Evolutionary conservation across 35 echinoderm and acorn worm species (phyloP).

Genomic region (Chiridota heheva): DNA sequence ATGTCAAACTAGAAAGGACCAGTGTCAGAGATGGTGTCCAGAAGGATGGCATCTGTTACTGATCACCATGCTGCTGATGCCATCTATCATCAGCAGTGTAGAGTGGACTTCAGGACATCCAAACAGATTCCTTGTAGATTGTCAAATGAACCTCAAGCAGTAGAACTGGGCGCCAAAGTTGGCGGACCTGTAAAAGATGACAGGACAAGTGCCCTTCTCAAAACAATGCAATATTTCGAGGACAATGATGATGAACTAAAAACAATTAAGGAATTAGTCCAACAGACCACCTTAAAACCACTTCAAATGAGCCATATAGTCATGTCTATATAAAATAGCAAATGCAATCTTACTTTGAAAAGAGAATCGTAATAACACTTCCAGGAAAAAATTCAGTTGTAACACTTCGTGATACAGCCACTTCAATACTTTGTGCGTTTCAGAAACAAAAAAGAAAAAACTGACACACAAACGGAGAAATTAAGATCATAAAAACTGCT

Average conservation of each 20-base stretch:
- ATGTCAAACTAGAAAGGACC: neutral
- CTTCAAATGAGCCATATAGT: slow-evolving; percentile 9
- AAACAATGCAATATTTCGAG: slow-evolving; percentile 28
- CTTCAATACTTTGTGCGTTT: slow-evolving; percentile 28
- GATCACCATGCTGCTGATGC: slow-evolving; percentile 51
- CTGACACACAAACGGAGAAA: neutral
- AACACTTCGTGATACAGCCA: slow-evolving; percentile 38
- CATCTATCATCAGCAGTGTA: slow-evolving; percentile 44
- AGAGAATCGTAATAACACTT: slow-evolving; percentile 36
- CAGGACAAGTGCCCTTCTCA: neutral
- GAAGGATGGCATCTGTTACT: neutral
- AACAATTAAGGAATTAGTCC: slow-evolving; percentile 52
- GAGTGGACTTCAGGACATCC: slow-evolving; percentile 15
- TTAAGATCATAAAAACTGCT: slow-evolving; percentile 44
- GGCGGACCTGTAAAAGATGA: slow-evolving; percentile 22
- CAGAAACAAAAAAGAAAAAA: neutral
- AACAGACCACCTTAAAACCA: neutral
- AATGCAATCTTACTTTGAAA: slow-evolving; percentile 46
- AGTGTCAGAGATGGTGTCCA: neutral
- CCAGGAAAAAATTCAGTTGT: slow-evolving; percentile 38
- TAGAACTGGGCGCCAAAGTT: neutral
- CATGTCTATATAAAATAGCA: slow-evolving; percentile 34
- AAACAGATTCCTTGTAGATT: neutral
- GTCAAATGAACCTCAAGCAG: neutral
- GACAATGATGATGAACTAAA: slow-evolving; percentile 76